Percentiles rank a stretch among this genome's conserved stretches.
phyloP scores from a whole-genome alignment of 2,113 vertebrate species.

The Urocolius indicus region DNA sequence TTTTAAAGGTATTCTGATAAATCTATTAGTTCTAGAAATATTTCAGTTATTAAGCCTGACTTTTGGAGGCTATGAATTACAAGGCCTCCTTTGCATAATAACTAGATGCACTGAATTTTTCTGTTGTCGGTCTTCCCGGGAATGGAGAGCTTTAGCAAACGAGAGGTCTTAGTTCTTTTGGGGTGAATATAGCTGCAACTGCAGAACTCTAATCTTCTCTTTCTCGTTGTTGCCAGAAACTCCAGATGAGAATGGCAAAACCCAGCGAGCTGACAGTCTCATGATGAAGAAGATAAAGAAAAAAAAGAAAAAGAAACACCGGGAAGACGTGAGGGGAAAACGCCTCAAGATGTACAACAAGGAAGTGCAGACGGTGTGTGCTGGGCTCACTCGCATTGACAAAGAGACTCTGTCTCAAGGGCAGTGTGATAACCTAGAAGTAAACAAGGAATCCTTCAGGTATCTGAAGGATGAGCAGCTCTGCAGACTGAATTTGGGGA shows the following conservation, averaged over 20 bases:
- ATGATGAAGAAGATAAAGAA: constrained; percentile 92
- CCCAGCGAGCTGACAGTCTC: constrained; percentile 86
- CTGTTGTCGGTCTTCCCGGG: neutral
- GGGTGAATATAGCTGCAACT: neutral
- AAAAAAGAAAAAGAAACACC: constrained; percentile 95
- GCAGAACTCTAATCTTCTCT: constrained; percentile 63
- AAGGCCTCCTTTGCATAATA: neutral
- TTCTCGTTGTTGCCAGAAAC: constrained; percentile 82
- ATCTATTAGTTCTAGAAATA: neutral
- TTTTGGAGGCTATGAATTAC: neutral
- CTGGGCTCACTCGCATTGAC: constrained; percentile 78
- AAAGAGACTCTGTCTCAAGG: constrained; percentile 73
- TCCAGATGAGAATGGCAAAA: constrained; percentile 89
- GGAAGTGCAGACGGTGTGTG: constrained; percentile 92
- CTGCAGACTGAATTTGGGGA: constrained; percentile 77
- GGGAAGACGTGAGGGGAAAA: constrained; percentile 86
- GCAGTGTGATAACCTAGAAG: constrained; percentile 76
- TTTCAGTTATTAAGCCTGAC: neutral
- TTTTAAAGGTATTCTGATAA: neutral
- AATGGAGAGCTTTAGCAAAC: neutral
- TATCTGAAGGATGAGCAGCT: constrained; percentile 84
- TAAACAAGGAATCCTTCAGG: constrained; percentile 80
- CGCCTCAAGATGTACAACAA: constrained; percentile 90
- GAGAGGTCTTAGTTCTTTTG: neutral
- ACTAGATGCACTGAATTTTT: neutral